Evolutionary conservation across 1,140 invertebrate genomes (phyloP).

Genomic region (Drosophila ananassae): DNA sequence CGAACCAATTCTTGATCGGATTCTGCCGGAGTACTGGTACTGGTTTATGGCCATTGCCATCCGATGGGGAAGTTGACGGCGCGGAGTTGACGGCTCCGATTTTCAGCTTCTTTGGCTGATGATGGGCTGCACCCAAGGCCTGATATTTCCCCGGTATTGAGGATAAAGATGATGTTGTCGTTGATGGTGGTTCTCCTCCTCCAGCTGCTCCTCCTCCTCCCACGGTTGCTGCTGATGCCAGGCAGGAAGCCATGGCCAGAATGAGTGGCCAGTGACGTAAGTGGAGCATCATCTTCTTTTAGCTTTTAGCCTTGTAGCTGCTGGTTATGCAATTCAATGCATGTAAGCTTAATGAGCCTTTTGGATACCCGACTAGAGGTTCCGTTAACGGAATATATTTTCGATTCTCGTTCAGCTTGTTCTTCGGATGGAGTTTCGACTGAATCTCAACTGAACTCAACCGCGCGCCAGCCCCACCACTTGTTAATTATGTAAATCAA

Average conservation of each 20-base stretch:
- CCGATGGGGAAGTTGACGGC: conserved; percentile 22
- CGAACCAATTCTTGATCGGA: conserved; percentile 84
- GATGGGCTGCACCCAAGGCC: conserved; percentile 65
- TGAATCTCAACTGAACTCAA: conserved; percentile 11
- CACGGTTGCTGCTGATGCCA: conserved; percentile 30
- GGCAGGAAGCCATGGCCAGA: conserved; percentile 77
- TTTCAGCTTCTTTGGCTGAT: conserved; percentile 71
- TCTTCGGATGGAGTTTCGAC: conserved; percentile 11
- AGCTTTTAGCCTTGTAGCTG: conserved; percentile 17
- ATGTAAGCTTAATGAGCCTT: conserved; percentile 61
- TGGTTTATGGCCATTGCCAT: conserved; percentile 60
- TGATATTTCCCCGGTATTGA: conserved; percentile 82
- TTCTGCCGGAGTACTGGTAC: conserved; percentile 80
- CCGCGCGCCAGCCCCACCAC: conserved; percentile 31
- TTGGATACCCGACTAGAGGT: conserved; percentile 13
- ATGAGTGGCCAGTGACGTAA: conserved; percentile 78
- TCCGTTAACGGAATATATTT: conserved; percentile 40
- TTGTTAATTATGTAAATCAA: conserved; percentile 76
- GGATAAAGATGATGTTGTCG: conserved; percentile 42
- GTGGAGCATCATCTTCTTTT: conserved; percentile 72
- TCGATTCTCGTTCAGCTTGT: conserved; percentile 34
- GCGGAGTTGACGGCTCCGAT: conserved; percentile 40
- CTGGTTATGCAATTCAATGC: conserved; percentile 67
- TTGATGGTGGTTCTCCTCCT: conserved; percentile 9
- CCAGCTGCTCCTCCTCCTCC: conserved; percentile 5